Conservation (phyloP, 2,888 invertebrate genomes). For the Pteria penguin region DNA sequence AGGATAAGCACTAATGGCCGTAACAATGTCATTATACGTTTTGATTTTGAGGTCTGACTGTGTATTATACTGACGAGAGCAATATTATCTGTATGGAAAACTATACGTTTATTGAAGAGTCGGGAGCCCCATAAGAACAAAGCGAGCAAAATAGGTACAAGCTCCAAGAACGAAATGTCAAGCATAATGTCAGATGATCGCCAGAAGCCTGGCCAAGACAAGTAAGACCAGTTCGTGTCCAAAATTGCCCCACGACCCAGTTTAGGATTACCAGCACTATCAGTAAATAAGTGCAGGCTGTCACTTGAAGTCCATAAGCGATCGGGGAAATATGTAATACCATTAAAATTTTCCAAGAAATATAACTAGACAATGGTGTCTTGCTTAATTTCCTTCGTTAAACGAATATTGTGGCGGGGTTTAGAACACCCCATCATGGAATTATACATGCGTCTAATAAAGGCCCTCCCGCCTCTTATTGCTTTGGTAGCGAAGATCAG, state of each 20-base stretch:
- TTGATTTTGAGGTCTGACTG: constrained; percentile 15
- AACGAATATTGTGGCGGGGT: constrained; percentile 23
- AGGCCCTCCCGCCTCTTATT: constrained; percentile 26
- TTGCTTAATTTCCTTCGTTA: background rate
- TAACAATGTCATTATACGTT: constrained; percentile 15
- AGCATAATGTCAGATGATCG: background rate
- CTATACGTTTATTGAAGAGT: background rate
- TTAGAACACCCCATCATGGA: constrained; percentile 27
- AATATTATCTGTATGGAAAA: constrained; percentile 7
- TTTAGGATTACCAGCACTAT: background rate
- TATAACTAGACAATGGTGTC: background rate
- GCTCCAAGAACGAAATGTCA: constrained; percentile 23
- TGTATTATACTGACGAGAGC: constrained; percentile 1
- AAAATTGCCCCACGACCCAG: constrained; percentile 6
- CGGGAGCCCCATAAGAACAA: background rate
- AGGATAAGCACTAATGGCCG: background rate
- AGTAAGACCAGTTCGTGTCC: constrained; percentile 1
- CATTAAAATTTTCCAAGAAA: background rate
- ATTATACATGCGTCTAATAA: too few relatives aligned
- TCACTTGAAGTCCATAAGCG: background rate
- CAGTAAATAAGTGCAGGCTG: background rate
- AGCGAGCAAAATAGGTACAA: constrained; percentile 19
- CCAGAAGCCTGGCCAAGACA: constrained; percentile 7
- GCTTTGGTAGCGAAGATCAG: constrained; percentile 32
- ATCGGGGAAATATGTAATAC: background rate